Percentiles rank a stretch among this genome's conserved stretches.
These are phyloP conservation scores for Arvicanthis niloticus DNA, from an alignment of 2,113 vertebrate genomes.

Conservation along the genomic window DNA sequence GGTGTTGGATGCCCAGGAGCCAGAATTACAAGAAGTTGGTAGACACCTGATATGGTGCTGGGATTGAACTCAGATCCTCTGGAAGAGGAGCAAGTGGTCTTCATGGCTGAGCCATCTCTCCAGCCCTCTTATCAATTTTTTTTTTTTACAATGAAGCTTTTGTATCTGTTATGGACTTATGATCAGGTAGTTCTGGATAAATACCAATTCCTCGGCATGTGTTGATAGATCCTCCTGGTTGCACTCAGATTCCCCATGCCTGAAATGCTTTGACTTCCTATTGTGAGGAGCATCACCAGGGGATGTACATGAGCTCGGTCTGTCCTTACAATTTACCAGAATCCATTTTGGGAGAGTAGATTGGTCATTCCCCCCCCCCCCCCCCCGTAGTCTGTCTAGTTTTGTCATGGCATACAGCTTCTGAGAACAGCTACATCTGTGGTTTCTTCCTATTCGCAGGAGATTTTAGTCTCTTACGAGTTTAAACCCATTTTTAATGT, in stretches of 20 bases:
- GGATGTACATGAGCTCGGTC: accelerated
- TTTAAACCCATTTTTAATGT: too few species aligned
- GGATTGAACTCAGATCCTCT: background rate
- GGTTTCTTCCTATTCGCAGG: background rate
- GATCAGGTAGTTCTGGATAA: too few species aligned
- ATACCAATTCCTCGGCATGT: background rate
- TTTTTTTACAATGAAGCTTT: background rate
- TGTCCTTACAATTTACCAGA: background rate
- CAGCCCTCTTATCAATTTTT: background rate
- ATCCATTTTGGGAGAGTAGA: accelerated
- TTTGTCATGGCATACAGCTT: background rate
- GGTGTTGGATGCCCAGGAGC: background rate
- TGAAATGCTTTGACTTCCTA: background rate
- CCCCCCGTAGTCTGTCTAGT: background rate
- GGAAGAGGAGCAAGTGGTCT: background rate
- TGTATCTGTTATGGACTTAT: background rate
- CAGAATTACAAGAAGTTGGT: background rate
- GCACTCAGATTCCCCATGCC: background rate
- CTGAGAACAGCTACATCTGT: background rate
- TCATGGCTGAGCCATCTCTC: background rate
- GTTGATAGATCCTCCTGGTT: background rate
- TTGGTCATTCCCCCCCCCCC: too few species aligned
- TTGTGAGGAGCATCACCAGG: background rate
- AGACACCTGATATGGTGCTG: background rate
- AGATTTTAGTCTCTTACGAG: too few species aligned